Evolutionary conservation across 2,113 vertebrate genomes (phyloP).

Genomic region (Tupaia tana): DNA sequence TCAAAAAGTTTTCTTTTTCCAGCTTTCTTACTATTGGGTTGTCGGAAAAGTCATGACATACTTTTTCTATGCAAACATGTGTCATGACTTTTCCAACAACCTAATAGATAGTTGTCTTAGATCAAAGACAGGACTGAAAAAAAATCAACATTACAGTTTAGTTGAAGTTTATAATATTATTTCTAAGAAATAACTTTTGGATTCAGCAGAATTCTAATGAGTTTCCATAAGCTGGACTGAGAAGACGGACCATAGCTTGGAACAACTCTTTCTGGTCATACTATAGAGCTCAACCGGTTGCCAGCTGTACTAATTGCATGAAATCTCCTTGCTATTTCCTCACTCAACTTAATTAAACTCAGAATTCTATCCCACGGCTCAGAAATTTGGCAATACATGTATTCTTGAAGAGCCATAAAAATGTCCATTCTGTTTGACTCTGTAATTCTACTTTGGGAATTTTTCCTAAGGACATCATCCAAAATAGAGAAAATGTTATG

Average conservation of each 20-base stretch:
- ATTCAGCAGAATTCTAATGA: not conserved
- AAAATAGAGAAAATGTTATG: slow-evolving; percentile 7
- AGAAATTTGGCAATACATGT: not conserved
- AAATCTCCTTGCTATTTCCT: not conserved
- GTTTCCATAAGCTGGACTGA: not conserved
- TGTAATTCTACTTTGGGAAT: not conserved
- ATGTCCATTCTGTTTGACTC: not conserved
- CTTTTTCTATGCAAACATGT: no score
- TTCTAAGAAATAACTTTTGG: not conserved
- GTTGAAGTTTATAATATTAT: not conserved
- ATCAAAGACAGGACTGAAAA: not conserved
- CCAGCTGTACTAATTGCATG: not conserved
- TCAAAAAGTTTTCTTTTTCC: not conserved
- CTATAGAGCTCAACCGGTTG: not conserved
- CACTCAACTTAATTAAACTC: slow-evolving; percentile 29
- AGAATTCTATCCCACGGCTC: not conserved
- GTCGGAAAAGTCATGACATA: no score
- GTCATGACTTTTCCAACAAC: no score
- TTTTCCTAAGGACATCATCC: not conserved
- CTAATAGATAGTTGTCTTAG: not conserved
- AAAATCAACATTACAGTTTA: not conserved
- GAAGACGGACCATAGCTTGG: not conserved
- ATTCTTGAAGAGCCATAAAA: not conserved
- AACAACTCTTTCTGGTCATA: not conserved
- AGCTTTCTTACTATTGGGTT: not conserved